Evolutionary conservation across 37 sponge, comb jelly and placozoan species (phyloP).

Genomic region (Oscarella lobularis): DNA sequence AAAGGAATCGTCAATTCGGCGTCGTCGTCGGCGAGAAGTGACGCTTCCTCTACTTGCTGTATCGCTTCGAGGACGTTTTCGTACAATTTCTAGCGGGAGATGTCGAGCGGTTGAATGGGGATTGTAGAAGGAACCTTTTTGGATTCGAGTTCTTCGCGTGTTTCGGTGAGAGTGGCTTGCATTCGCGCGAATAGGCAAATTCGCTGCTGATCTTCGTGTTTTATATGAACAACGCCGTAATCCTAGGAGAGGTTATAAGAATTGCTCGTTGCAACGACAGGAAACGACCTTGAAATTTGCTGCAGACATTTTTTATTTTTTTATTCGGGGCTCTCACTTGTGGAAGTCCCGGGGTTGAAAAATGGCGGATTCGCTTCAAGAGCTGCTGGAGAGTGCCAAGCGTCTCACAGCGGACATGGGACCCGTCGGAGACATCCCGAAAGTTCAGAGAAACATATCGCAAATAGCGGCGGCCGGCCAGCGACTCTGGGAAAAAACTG

Average conservation of each 20-base stretch:
- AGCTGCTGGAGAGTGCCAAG: slow-evolving; percentile 79
- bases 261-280: too few species aligned
- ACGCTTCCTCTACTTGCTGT: too few species aligned
- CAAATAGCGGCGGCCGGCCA: slow-evolving; percentile 93
- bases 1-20: too few species aligned
- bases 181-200: background rate
- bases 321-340: background rate
- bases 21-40: too few species aligned
- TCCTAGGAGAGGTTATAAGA: too few species aligned
- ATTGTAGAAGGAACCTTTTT: background rate
- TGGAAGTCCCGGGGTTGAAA: background rate
- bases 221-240: background rate
- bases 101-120: too few species aligned
- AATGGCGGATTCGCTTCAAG: slow-evolving; percentile 52
- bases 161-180: background rate
- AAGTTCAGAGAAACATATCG: slow-evolving; percentile 74
- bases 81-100: too few species aligned
- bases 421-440: slow-evolving; percentile 61
- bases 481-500: slow-evolving; percentile 66
- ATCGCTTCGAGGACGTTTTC: too few species aligned
- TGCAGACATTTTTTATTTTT: too few species aligned
- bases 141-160: background rate
- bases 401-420: slow-evolving; percentile 61
- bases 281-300: too few species aligned
- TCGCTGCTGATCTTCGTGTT: background rate